phyloP scores from a whole-genome alignment of 2,113 vertebrate species.

The Rattus rattus region DNA sequence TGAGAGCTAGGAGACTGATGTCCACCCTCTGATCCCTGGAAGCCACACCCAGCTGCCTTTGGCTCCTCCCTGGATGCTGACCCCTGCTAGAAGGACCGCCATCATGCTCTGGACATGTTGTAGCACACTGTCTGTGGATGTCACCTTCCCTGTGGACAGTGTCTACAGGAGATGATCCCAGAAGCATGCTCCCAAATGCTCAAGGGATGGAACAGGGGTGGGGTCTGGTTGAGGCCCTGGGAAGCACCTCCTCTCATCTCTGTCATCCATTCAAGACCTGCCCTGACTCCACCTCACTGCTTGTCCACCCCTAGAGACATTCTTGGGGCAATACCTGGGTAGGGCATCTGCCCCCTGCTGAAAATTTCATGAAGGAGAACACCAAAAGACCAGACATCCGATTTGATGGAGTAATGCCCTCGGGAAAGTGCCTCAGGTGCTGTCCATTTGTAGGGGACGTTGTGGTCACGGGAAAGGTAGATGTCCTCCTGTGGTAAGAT shows the following conservation, averaged over 20 bases:
- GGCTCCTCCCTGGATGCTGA: too few relatives aligned
- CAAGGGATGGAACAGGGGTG: background rate
- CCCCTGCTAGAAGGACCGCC: background rate
- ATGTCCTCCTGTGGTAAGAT: constrained; percentile 85
- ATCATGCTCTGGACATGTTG: fast-evolving
- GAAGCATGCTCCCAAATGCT: background rate
- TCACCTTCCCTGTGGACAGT: fast-evolving
- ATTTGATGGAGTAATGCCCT: constrained; percentile 89
- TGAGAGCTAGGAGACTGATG: background rate
- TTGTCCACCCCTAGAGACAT: background rate
- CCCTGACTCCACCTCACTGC: background rate
- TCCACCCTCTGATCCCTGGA: background rate
- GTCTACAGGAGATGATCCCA: background rate
- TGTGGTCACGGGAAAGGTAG: constrained; percentile 86
- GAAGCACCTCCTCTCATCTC: background rate
- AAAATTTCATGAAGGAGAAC: constrained; percentile 90
- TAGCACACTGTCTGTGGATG: background rate
- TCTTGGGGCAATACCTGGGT: constrained; percentile 86
- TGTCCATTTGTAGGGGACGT: constrained; percentile 91
- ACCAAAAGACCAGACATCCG: constrained; percentile 91
- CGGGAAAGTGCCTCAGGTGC: constrained; percentile 89
- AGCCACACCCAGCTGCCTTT: background rate
- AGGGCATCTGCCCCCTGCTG: constrained; percentile 87
- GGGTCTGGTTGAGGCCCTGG: background rate
- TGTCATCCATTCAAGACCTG: background rate